Evolutionary conservation across 2,113 vertebrate species (phyloP).

Genomic region (Plecturocebus donacophilus): DNA sequence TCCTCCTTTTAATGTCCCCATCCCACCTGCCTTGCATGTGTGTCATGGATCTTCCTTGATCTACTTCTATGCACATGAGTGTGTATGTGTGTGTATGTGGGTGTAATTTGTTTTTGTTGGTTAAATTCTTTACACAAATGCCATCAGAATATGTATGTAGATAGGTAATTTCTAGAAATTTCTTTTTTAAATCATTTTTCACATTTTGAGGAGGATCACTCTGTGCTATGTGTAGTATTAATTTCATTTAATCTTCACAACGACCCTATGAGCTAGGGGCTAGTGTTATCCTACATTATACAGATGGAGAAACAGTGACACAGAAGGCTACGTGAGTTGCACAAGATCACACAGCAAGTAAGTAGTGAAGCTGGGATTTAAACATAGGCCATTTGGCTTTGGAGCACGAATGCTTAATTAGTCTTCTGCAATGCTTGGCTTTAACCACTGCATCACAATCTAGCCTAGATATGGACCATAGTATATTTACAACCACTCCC

Average conservation of each 20-base stretch:
- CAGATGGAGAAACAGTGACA: background rate
- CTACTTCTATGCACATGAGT: too few relatives aligned
- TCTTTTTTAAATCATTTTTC: background rate
- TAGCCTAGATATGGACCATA: fast-evolving
- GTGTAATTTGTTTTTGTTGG: background rate
- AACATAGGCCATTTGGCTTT: background rate
- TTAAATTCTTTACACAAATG: background rate
- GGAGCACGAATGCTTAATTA: background rate
- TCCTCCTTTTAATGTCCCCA: too few relatives aligned
- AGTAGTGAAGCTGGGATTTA: too few relatives aligned
- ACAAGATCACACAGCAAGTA: background rate
- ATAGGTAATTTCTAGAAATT: background rate
- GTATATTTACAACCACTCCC: background rate
- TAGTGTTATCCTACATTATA: too few relatives aligned
- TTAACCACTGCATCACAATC: background rate
- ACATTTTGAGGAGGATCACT: background rate
- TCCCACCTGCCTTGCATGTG: background rate
- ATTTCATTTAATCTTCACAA: background rate
- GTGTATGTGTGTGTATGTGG: too few relatives aligned
- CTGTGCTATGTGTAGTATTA: background rate
- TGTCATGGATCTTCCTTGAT: background rate
- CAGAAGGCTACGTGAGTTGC: background rate
- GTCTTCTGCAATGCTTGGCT: background rate
- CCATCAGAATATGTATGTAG: too few relatives aligned
- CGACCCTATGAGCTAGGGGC: background rate